Percentiles rank a stretch among this genome's conserved stretches.
These are phyloP conservation scores for Pangasius larnaudii DNA, from an alignment of 2,797 vertebrate genomes.

Conservation along the genomic window DNA sequence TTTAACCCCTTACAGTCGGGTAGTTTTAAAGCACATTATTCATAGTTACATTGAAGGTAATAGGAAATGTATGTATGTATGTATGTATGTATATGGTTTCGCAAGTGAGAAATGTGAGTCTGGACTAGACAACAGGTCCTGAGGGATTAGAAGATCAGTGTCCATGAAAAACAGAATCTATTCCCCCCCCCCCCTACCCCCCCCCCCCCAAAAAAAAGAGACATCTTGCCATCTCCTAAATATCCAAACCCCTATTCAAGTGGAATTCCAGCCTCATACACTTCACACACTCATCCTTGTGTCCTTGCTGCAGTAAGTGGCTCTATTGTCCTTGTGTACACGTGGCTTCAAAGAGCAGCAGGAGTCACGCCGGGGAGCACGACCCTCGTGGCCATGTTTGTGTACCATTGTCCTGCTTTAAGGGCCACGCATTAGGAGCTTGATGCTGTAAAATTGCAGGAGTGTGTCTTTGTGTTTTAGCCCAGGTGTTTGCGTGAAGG, in stretches of 20 bases:
- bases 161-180: neutral
- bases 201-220: neutral
- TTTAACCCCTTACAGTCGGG: neutral
- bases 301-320: slow-evolving; percentile 45
- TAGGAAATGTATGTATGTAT: neutral
- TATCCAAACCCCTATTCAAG: neutral
- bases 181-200: neutral
- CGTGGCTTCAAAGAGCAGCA: slow-evolving; percentile 57
- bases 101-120: too few relatives aligned
- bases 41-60: neutral
- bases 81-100: neutral
- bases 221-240: neutral
- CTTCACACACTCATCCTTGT: slow-evolving; percentile 23
- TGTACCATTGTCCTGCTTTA: slow-evolving; percentile 64
- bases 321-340: slow-evolving; percentile 60
- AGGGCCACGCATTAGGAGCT: slow-evolving; percentile 57
- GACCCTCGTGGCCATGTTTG: slow-evolving; percentile 58
- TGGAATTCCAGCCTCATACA: slow-evolving; percentile 3
- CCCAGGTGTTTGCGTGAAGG: slow-evolving; percentile 7
- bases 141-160: neutral
- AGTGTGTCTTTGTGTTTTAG: slow-evolving; percentile 47
- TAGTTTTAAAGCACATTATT: neutral
- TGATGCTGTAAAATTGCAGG: slow-evolving; percentile 53
- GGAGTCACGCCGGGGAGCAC: slow-evolving; percentile 44
- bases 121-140: neutral